Evolutionary conservation across 1,140 invertebrate genomes (phyloP).

Genomic region (Panagrolaimus sp.): DNA sequence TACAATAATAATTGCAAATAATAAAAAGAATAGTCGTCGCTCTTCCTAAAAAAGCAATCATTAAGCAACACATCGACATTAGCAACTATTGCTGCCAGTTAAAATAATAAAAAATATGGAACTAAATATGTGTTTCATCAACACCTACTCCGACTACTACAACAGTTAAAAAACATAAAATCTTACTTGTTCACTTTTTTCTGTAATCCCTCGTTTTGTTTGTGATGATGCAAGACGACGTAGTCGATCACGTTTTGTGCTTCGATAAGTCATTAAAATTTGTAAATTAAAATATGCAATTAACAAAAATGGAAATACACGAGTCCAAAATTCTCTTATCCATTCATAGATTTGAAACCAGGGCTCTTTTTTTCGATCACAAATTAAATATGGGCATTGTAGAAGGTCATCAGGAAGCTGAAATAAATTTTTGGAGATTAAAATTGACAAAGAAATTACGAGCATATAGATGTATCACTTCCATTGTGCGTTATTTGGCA

Average conservation of each 20-base stretch:
- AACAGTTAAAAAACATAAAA: no score
- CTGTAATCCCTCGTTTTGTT: conserved; percentile 37
- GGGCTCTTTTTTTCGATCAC: conserved; percentile 41
- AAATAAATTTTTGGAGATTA: neutral
- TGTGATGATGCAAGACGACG: conserved; percentile 44
- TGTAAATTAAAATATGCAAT: conserved; percentile 54
- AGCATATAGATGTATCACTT: no score
- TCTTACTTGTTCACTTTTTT: conserved; percentile 51
- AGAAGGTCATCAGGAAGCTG: conserved; percentile 37
- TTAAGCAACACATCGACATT: no score
- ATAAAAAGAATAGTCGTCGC: conserved; percentile 51
- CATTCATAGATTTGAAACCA: conserved; percentile 54
- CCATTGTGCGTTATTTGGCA: no score
- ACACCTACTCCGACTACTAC: no score
- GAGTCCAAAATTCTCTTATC: conserved; percentile 50
- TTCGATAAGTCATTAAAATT: conserved; percentile 55
- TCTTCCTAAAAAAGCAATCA: conserved; percentile 55
- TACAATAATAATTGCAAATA: conserved; percentile 55
- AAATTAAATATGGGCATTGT: conserved; percentile 45
- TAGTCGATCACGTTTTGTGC: conserved; percentile 51
- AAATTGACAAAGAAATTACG: no score
- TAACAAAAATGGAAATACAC: conserved; percentile 55
- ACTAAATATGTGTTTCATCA: no score
- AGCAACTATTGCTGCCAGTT: no score
- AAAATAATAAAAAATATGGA: no score